Percentiles rank a stretch among this genome's conserved stretches.
Evolutionary conservation across 2,797 vertebrate genomes (phyloP).

Genomic region (Hippocampus kuda): DNA sequence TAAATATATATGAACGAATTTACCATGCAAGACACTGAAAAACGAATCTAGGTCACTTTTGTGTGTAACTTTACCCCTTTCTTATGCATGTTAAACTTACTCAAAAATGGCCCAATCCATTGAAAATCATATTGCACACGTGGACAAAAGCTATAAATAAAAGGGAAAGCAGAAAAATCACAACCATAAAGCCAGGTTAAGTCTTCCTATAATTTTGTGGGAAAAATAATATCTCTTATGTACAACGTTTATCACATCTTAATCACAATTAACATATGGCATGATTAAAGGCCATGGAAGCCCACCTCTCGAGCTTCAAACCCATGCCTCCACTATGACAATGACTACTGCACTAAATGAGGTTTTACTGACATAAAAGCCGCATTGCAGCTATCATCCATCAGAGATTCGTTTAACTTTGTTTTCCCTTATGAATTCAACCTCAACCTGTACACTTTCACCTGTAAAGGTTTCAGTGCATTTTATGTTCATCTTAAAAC

Average conservation of each 20-base stretch:
- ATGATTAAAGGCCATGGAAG: not conserved
- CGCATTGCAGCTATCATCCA: too few species aligned
- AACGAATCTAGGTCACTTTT: not conserved
- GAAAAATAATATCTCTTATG: constrained; percentile 31
- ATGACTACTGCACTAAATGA: too few species aligned
- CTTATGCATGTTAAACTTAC: not conserved
- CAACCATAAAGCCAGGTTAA: not conserved
- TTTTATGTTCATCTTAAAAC: not conserved
- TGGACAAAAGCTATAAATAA: not conserved
- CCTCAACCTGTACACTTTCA: too few species aligned
- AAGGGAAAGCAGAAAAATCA: not conserved
- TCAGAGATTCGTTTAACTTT: too few species aligned
- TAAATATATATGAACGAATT: not conserved
- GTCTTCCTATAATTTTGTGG: constrained; percentile 8
- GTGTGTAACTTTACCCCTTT: not conserved
- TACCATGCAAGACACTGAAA: not conserved
- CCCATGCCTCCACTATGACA: not conserved
- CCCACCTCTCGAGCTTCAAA: too few species aligned
- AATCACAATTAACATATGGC: constrained; percentile 12
- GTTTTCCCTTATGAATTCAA: too few species aligned
- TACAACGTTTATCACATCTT: constrained; percentile 18
- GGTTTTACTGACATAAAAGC: too few species aligned
- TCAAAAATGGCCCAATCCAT: not conserved
- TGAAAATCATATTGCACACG: not conserved
- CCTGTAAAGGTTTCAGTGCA: not conserved